A percentile compares a stretch with the other conserved stretches of the same genome.
These are phyloP conservation scores for Heteromormyrus szaboi DNA, from an alignment of 2,797 vertebrate species.

Conservation along the genomic window DNA sequence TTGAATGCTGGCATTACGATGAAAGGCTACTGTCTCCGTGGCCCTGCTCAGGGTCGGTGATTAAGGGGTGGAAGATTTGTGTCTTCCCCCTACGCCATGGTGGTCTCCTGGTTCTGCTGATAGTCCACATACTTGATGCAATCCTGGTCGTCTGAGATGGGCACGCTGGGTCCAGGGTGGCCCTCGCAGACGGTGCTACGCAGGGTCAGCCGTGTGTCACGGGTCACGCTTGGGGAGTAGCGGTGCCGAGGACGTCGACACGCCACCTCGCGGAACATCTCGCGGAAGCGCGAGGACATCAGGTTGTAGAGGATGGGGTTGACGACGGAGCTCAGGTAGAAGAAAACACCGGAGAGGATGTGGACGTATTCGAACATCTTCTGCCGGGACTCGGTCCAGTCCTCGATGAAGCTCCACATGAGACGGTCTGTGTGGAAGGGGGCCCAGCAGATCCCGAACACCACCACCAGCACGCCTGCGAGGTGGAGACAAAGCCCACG, in stretches of 20 bases:
- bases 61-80: background rate
- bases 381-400: conserved; percentile 62
- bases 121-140: background rate
- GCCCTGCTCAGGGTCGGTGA: background rate
- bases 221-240: conserved; percentile 6
- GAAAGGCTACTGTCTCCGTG: background rate
- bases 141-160: background rate
- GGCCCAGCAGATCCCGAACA: conserved; percentile 91
- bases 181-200: conserved; percentile 17
- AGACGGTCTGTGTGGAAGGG: conserved; percentile 86
- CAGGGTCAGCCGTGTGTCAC: background rate
- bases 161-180: background rate
- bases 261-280: conserved; percentile 87
- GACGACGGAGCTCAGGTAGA: conserved; percentile 83
- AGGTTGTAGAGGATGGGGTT: conserved; percentile 92
- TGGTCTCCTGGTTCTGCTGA: conserved; percentile 9
- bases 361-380: conserved; percentile 77
- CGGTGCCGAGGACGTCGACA: conserved; percentile 45
- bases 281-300: conserved; percentile 86
- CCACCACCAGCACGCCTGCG: conserved; percentile 81
- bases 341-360: conserved; percentile 79
- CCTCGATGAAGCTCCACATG: conserved; percentile 81
- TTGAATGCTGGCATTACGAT: background rate
- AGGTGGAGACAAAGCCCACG: background rate
- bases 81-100: background rate